These are phyloP conservation scores for Chamaedrilus cognettii DNA, from an alignment of 2,888 invertebrate species.

Conservation along the genomic window DNA sequence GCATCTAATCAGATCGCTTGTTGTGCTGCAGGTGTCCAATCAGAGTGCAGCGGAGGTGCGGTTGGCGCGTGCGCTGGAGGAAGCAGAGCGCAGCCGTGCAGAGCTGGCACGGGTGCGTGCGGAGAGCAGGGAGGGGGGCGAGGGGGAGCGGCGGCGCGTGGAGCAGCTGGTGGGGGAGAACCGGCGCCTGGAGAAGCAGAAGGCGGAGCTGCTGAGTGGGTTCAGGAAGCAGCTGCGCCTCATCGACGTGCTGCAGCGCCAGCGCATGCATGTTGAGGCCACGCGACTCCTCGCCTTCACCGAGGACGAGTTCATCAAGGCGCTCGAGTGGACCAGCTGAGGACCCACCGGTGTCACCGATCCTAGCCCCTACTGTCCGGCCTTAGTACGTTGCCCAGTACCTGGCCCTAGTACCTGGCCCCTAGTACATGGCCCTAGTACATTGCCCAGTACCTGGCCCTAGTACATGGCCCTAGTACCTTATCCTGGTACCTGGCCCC, in stretches of 20 bases:
- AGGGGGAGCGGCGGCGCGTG: slow-evolving; percentile 50
- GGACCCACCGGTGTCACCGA: too few relatives aligned
- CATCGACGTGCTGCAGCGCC: slow-evolving; percentile 60
- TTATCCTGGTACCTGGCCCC: too few relatives aligned
- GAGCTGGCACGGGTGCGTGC: slow-evolving; percentile 54
- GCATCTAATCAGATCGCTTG: too few relatives aligned
- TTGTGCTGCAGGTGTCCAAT: slow-evolving; percentile 43
- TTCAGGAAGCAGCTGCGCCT: slow-evolving; percentile 61
- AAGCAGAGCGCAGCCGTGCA: slow-evolving; percentile 61
- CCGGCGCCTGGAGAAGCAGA: slow-evolving; percentile 59
- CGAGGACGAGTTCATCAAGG: slow-evolving; percentile 61
- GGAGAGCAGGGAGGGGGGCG: slow-evolving; percentile 49
- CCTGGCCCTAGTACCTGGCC: too few relatives aligned
- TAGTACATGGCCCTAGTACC: too few relatives aligned
- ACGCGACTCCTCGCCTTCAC: slow-evolving; percentile 60
- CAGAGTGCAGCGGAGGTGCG: slow-evolving; percentile 62
- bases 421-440: too few relatives aligned
- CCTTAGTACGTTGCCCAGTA: too few relatives aligned
- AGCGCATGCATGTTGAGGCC: slow-evolving; percentile 61
- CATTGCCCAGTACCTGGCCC: too few relatives aligned
- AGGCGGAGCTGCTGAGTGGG: slow-evolving; percentile 59
- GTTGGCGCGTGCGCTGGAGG: slow-evolving; percentile 63
- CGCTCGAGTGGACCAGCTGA: slow-evolving; percentile 58
- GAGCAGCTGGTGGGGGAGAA: slow-evolving; percentile 58
- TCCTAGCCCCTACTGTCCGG: too few relatives aligned